These are phyloP conservation scores for Protomyctophum bolini DNA, from an alignment of 2,113 vertebrate genomes.

Conservation along the genomic window DNA sequence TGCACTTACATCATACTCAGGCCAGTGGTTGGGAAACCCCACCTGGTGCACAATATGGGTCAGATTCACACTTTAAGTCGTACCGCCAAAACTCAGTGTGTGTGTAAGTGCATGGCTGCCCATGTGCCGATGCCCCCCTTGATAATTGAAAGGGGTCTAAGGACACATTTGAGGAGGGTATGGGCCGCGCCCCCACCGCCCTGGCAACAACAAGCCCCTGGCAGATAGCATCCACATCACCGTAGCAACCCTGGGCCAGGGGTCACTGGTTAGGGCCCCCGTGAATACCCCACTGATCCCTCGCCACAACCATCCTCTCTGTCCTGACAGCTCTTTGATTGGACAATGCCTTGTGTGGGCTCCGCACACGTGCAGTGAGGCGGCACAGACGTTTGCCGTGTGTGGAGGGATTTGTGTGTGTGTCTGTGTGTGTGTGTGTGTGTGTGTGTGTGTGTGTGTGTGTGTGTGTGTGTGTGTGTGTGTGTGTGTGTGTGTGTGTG, in stretches of 20 bases:
- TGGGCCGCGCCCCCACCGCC: slow-evolving; percentile 38
- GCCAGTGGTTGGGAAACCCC: no score
- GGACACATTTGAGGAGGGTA: slow-evolving; percentile 25
- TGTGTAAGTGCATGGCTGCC: slow-evolving; percentile 8
- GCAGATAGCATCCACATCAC: slow-evolving; percentile 64
- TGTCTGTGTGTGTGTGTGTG: not conserved
- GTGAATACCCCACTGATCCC: slow-evolving; percentile 52
- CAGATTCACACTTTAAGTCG: not conserved
- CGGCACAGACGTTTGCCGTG: slow-evolving; percentile 30
- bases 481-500: not conserved
- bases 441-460: not conserved
- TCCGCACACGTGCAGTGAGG: slow-evolving; percentile 54
- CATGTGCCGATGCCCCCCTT: slow-evolving; percentile 47
- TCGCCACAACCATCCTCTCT: slow-evolving; percentile 29
- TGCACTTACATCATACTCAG: no score
- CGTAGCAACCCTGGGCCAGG: slow-evolving; percentile 61
- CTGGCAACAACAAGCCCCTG: slow-evolving; percentile 50
- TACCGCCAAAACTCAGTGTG: slow-evolving; percentile 18
- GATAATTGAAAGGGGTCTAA: slow-evolving; percentile 52
- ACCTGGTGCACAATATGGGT: no score
- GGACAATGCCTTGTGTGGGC: slow-evolving; percentile 43
- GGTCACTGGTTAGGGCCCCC: slow-evolving; percentile 50
- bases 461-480: not conserved
- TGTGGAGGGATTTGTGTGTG: slow-evolving; percentile 17
- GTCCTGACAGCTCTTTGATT: slow-evolving; percentile 61